A percentile compares a stretch with the other conserved stretches of the same genome.
phyloP scores from a whole-genome alignment of 1,140 invertebrate genomes.

The Heliconius hewitsoni region DNA sequence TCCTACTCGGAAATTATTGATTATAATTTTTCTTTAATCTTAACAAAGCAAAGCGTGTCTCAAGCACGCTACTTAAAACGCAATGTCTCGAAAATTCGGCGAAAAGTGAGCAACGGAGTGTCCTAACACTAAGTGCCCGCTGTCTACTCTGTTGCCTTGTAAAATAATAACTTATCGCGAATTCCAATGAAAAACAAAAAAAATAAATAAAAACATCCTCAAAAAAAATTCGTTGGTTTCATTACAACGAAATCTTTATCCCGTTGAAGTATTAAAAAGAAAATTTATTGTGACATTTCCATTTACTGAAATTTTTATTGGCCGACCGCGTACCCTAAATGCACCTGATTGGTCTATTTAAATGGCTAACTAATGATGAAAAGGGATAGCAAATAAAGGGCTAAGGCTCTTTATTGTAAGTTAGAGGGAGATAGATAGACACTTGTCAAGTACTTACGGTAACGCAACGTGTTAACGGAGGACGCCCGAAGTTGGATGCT shows the following conservation, averaged over 20 bases:
- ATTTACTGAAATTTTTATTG: conserved; percentile 74
- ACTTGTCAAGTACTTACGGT: conserved; percentile 76
- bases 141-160: too few relatives aligned
- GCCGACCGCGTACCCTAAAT: conserved; percentile 55
- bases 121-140: too few relatives aligned
- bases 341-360: conserved; percentile 72
- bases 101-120: too few relatives aligned
- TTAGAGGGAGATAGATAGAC: conserved; percentile 67
- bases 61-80: too few relatives aligned
- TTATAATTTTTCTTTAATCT: too few relatives aligned
- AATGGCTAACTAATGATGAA: conserved; percentile 66
- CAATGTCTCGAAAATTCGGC: too few relatives aligned
- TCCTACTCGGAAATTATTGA: too few relatives aligned
- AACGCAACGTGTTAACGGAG: conserved; percentile 67
- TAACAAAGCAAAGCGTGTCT: too few relatives aligned
- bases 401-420: conserved; percentile 39
- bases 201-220: conserved; percentile 22
- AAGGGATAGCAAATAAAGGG: conserved; percentile 55
- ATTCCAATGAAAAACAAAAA: too few relatives aligned
- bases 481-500: conserved; percentile 60
- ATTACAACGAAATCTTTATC: conserved; percentile 14
- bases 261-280: conserved; percentile 49
- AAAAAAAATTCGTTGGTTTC: neutral
- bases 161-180: too few relatives aligned
- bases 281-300: conserved; percentile 78